A percentile compares a stretch with the other conserved stretches of the same genome.
Evolutionary conservation across 1,140 invertebrate genomes (phyloP).

Genomic region (Lordiphosa mommai): DNA sequence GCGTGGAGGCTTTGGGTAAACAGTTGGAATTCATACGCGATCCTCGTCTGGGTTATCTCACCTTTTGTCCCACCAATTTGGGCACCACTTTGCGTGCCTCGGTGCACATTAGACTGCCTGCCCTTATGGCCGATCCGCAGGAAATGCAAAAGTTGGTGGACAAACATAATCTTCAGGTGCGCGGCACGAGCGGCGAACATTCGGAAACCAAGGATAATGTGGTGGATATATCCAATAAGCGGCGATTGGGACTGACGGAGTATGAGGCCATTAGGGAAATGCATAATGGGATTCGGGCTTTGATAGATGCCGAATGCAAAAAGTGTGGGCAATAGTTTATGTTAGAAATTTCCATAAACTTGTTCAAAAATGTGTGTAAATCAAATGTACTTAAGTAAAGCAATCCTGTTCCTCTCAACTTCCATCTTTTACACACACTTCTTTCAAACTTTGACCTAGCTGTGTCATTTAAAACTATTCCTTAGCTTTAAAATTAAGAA

Average conservation of each 20-base stretch:
- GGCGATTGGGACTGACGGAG: slow-evolving; percentile 92
- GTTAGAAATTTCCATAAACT: neutral
- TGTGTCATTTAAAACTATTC: too few species aligned
- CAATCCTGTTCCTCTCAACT: too few species aligned
- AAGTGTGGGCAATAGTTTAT: neutral
- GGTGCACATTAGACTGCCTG: slow-evolving; percentile 98
- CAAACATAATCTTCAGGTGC: slow-evolving; percentile 94
- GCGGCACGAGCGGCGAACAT: slow-evolving; percentile 95
- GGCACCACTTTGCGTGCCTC: slow-evolving; percentile 98
- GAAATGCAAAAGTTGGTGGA: slow-evolving; percentile 93
- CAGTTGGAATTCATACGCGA: slow-evolving; percentile 92
- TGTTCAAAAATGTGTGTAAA: neutral
- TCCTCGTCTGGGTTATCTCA: slow-evolving; percentile 95
- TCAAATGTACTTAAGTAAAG: too few species aligned
- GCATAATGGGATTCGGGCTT: slow-evolving; percentile 91
- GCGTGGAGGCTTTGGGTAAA: slow-evolving; percentile 94
- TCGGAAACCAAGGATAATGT: slow-evolving; percentile 94
- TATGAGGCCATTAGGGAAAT: slow-evolving; percentile 92
- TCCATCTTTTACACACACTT: too few species aligned
- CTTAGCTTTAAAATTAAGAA: too few species aligned
- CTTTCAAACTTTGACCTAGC: too few species aligned
- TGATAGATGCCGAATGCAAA: slow-evolving; percentile 88
- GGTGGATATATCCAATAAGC: slow-evolving; percentile 95
- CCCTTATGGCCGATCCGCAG: slow-evolving; percentile 89
- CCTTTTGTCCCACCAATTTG: slow-evolving; percentile 98